Conservation (phyloP, 1,140 invertebrate genomes). For the Choristoneura fumiferana region DNA sequence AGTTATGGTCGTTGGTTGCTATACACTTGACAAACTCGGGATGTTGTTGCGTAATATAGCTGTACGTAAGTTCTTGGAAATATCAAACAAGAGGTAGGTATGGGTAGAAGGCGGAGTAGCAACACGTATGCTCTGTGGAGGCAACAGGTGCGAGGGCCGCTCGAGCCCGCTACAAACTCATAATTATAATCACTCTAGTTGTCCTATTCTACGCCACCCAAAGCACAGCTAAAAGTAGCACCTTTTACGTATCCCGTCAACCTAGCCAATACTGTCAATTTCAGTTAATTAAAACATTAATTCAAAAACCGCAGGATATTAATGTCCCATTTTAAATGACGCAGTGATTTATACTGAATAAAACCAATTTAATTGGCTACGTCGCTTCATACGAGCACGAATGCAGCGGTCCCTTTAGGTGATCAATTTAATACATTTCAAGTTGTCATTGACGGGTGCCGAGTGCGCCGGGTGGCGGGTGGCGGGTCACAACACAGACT, state of each 20-base stretch:
- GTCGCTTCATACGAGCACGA: slow-evolving; percentile 36
- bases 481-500: slow-evolving; percentile 31
- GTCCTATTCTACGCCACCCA: slow-evolving; percentile 18
- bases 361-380: slow-evolving; percentile 62
- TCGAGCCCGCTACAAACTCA: slow-evolving; percentile 48
- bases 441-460: slow-evolving; percentile 24
- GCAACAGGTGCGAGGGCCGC: slow-evolving; percentile 69
- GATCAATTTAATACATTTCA: slow-evolving; percentile 52
- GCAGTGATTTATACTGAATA: slow-evolving; percentile 44
- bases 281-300: slow-evolving; percentile 46
- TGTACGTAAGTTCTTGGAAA: neutral
- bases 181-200: slow-evolving; percentile 48
- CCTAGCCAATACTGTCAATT: slow-evolving; percentile 7
- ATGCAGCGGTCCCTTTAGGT: slow-evolving; percentile 38
- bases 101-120: slow-evolving; percentile 41
- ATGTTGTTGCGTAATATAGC: neutral
- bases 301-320: slow-evolving; percentile 60
- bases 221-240: neutral
- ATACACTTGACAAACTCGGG: neutral
- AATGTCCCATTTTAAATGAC: slow-evolving; percentile 50
- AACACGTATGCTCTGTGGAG: slow-evolving; percentile 62
- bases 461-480: slow-evolving; percentile 1
- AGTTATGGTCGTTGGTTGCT: neutral
- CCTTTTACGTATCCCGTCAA: neutral
- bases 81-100: neutral